Base-by-base conservation (phyloP, 2,888 invertebrate genomes). In the Caenorhabditis parvicauda region DNA sequence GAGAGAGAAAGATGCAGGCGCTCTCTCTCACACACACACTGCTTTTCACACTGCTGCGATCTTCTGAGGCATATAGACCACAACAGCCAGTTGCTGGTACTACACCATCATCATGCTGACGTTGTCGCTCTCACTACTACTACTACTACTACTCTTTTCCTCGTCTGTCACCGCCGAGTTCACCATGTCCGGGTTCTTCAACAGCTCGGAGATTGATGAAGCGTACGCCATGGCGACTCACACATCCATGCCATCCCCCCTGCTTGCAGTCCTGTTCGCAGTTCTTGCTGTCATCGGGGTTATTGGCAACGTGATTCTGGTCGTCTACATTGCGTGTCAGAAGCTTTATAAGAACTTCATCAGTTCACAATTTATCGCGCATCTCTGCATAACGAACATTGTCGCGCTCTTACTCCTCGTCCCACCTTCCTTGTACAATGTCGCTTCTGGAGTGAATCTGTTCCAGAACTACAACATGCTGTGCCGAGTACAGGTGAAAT, bases 321-420 rank as follows among this genome's bases (percentile, higher is more conserved):
- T 80, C 14, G 44, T 68, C n/a, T 79, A 80, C 59, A 79, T 81
- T 12, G 57, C 75, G 7, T 52, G 58, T 7, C 68, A 71, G 48
- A 70, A 72, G 46, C 64, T 81, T 14, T 81, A 78, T 60, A 67
- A 75, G 38, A 80, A 81, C 66, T 81, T 77, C 57, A 76, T 81
- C 29, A 76, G 76, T 6, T 76, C 76, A 17, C 79, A 78, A 46
- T 81, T 81, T 61, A 81, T 81, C 51, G 76, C 70, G 5, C 81
- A 81, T 58, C 61, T 81, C 17, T 75, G 76, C 54, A 53, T 80
- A 51, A 79, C 79, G 17, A 80, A 80, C 52, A 54, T 77, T 22
- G 37, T 81, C 25, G 71, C 72, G 1, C 56, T 77, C 17, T 32
- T 64, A 7, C 37, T 71, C 5, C 56, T 79, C 17, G 47, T 80